Conservation (phyloP, 1,140 invertebrate species). For the Phocides pigmalion region DNA sequence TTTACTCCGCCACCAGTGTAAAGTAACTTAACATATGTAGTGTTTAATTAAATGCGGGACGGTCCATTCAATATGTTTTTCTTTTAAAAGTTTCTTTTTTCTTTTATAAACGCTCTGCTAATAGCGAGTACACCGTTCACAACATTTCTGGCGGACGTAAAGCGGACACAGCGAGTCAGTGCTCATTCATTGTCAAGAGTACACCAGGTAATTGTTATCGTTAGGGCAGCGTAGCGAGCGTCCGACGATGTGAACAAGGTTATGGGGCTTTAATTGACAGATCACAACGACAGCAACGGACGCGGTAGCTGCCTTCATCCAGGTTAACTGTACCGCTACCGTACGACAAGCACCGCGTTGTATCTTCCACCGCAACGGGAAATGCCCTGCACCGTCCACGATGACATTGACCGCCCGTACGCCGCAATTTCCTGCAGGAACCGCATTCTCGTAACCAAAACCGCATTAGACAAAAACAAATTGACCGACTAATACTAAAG, state of each 20-base stretch:
- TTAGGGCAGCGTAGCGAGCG: slow-evolving; percentile 38
- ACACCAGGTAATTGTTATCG: slow-evolving; percentile 47
- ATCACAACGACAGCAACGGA: slow-evolving; percentile 53
- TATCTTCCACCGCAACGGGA: slow-evolving; percentile 61
- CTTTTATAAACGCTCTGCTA: slow-evolving; percentile 5
- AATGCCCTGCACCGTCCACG: slow-evolving; percentile 49
- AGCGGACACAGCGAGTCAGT: slow-evolving; percentile 23
- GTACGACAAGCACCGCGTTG: slow-evolving; percentile 54
- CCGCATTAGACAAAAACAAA: slow-evolving; percentile 46
- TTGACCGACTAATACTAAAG: slow-evolving; percentile 46
- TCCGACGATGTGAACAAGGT: slow-evolving; percentile 59
- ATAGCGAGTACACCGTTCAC: background rate
- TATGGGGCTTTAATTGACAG: slow-evolving; percentile 66
- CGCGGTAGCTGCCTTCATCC: slow-evolving; percentile 57
- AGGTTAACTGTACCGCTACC: slow-evolving; percentile 68
- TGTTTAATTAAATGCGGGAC: slow-evolving; percentile 56
- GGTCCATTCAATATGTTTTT: slow-evolving; percentile 13
- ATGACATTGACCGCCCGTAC: slow-evolving; percentile 45
- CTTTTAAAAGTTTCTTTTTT: slow-evolving; percentile 9
- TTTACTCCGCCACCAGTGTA: slow-evolving; percentile 46
- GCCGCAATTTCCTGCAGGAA: slow-evolving; percentile 61
- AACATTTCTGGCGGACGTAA: slow-evolving; percentile 3
- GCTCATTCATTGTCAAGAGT: slow-evolving; percentile 41
- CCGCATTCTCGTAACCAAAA: slow-evolving; percentile 53
- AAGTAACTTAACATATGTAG: slow-evolving; percentile 47